Evolutionary conservation across 2,888 invertebrate species (phyloP).

Genomic region (Pharmacophagus antenor): DNA sequence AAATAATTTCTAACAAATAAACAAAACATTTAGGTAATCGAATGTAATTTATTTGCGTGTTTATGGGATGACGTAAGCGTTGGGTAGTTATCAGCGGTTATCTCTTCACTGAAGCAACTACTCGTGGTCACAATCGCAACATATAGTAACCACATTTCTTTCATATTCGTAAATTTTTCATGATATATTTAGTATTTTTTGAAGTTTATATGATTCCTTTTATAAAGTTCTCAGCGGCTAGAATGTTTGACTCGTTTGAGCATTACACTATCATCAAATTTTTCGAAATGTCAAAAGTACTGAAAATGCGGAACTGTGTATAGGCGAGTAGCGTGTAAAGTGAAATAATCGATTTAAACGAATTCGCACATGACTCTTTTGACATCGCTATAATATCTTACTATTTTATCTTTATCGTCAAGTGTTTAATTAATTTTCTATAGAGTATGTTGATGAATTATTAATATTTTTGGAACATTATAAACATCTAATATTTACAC

Average conservation of each 20-base stretch:
- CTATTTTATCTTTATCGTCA: no score
- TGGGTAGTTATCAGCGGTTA: conserved; percentile 22
- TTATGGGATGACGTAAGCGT: conserved; percentile 17
- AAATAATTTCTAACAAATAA: not conserved
- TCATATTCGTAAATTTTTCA: not conserved
- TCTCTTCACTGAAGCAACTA: conserved; percentile 11
- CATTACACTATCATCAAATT: conserved; percentile 18
- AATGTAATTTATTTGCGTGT: conserved; percentile 20
- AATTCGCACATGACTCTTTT: conserved; percentile 11
- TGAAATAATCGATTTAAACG: conserved; percentile 11
- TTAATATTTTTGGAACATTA: no score
- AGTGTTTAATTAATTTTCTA: no score
- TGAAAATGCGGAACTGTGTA: conserved; percentile 22
- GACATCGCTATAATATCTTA: no score
- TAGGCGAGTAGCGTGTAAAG: conserved; percentile 8
- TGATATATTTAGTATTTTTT: not conserved
- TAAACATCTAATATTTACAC: no score
- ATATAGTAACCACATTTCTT: conserved; percentile 24
- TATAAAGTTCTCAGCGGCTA: no score
- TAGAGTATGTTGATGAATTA: no score
- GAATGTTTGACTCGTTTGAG: no score
- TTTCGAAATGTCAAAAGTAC: conserved; percentile 13
- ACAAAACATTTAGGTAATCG: conserved; percentile 24
- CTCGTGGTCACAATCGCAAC: conserved; percentile 21
- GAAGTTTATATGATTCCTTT: not conserved